Base-by-base conservation (phyloP, 2,113 vertebrate species). In the Aegotheles bennettii region DNA sequence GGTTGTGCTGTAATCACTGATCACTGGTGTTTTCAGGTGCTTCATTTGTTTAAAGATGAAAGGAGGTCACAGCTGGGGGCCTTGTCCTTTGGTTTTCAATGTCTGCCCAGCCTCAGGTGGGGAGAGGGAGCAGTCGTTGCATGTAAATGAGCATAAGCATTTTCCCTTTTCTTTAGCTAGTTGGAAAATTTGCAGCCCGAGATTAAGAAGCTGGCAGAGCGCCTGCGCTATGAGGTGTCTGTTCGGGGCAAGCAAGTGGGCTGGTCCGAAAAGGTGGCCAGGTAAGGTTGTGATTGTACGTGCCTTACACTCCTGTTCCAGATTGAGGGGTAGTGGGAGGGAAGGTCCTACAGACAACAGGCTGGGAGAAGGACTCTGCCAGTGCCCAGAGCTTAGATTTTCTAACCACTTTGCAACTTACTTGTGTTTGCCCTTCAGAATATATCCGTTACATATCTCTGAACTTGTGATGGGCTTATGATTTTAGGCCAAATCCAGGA, bases 121-220 rank as follows among this genome's bases (percentile, higher is more conserved):
- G 31, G 19, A 59, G 61, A 40, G 25, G 26, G 28, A 21, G 26
- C 0, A 0, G 2, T 14, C 54, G 40, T 53, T n/a, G 2, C 1
- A 1, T 9, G 16, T 33, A 33, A 7, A 21, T 6, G 20, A 67
- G 48, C 76, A 42, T 95, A 71, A 92, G 28, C 11, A 11, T 20
- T 40, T 57, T 68, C 43, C 67, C 74, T 96, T 98, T 93, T 87
- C 92, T 98, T 95, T 80, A 98, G 98, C 96, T 98, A 99, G 99
- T 92, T 99, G 97, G 99, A 99, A 97, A 98, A 98, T 24, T 95
- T 99, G 91, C 98, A 99, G 94, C 98, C 88, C 11, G 99, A 99
- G 97, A 99, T 99, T 28, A 95, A 98, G 17, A 94, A 84, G 8
- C 91, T 99, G n/a, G 98, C 99, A 2, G 97, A 96, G 61, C 97